Conservation (phyloP, 2,797 vertebrate genomes). For the Syncerus caffer region DNA sequence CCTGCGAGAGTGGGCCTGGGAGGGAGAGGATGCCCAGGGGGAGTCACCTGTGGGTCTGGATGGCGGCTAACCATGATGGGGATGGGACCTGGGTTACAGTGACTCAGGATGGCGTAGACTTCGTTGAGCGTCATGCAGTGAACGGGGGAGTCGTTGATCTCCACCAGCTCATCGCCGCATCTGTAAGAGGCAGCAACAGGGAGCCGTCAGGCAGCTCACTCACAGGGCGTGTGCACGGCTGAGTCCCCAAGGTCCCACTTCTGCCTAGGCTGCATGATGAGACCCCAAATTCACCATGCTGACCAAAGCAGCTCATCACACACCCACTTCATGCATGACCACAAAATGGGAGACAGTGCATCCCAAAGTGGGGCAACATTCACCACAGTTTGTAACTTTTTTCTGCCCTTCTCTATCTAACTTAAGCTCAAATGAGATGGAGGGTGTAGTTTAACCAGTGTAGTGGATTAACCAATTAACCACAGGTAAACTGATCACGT, state of each 20-base stretch:
- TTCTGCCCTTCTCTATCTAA: background rate
- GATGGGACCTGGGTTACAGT: constrained; percentile 89
- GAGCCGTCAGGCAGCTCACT: background rate
- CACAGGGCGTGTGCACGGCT: background rate
- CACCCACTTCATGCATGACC: fast-evolving
- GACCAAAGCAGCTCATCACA: background rate
- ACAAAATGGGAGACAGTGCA: background rate
- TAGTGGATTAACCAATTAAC: background rate
- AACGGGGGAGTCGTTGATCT: constrained; percentile 91
- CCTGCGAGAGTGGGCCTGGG: background rate
- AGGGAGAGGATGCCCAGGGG: fast-evolving
- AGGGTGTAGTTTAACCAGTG: background rate
- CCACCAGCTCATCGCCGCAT: constrained; percentile 94
- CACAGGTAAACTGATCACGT: fast-evolving
- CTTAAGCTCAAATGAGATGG: background rate
- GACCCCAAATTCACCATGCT: background rate
- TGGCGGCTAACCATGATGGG: constrained; percentile 94
- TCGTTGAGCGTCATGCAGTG: constrained; percentile 92
- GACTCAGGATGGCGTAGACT: constrained; percentile 91
- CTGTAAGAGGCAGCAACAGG: constrained; percentile 76
- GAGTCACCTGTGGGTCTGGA: constrained; percentile 91
- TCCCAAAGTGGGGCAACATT: fast-evolving
- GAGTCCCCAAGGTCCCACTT: background rate
- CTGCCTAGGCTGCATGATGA: fast-evolving
- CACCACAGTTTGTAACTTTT: background rate